These are phyloP conservation scores for Siniperca undulata DNA, from an alignment of 2,797 vertebrate genomes.

Conservation along the genomic window DNA sequence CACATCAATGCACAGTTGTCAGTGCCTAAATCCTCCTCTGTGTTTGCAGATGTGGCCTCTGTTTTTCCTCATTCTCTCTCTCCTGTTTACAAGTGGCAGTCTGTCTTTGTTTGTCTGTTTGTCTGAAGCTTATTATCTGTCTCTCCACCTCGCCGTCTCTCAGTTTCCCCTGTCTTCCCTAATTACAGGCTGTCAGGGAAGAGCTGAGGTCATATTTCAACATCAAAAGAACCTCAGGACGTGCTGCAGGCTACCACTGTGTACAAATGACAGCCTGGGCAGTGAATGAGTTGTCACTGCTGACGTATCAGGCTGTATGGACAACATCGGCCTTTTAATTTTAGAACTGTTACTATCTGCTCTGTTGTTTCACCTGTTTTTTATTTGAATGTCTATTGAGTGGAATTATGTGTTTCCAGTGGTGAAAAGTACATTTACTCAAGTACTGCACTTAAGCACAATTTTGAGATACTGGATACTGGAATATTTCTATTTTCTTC, in stretches of 20 bases:
- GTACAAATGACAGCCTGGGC: conserved; percentile 42
- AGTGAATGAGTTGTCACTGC: conserved; percentile 51
- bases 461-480: conserved; percentile 1
- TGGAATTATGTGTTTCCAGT: background rate
- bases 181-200: conserved; percentile 59
- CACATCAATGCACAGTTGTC: conserved; percentile 2
- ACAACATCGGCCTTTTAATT: conserved; percentile 16
- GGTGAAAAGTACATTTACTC: background rate
- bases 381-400: background rate
- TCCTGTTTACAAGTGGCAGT: conserved; percentile 56
- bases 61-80: conserved; percentile 18
- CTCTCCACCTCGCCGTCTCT: conserved; percentile 41
- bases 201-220: conserved; percentile 51
- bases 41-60: conserved; percentile 65
- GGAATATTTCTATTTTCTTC: background rate
- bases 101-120: conserved; percentile 53
- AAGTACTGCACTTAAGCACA: background rate
- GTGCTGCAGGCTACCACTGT: conserved; percentile 34
- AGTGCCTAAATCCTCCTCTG: conserved; percentile 24
- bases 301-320: conserved; percentile 27
- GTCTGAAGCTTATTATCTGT: conserved; percentile 47
- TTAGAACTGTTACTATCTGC: background rate
- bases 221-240: conserved; percentile 64
- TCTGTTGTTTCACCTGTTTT: background rate
- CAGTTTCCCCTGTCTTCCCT: conserved; percentile 22